Evolutionary conservation across 2,888 invertebrate species (phyloP).

Genomic region (Gastracanthus pulcherrimus): DNA sequence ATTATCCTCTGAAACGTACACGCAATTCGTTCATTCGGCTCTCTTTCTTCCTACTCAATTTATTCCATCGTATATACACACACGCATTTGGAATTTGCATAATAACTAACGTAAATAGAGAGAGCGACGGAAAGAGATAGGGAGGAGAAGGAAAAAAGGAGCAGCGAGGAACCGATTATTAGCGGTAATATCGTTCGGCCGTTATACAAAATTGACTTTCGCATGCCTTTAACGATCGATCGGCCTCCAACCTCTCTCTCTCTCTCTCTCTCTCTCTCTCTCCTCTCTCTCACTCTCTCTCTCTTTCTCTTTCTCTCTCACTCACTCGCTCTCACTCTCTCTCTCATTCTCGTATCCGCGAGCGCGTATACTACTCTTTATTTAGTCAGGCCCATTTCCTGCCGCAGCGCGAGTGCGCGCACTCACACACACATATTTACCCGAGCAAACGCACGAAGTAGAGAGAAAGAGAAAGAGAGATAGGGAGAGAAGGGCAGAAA

Average conservation of each 20-base stretch:
- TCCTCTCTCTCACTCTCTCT: too few species aligned
- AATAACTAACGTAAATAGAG: conserved; percentile 58
- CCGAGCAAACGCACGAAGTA: background rate
- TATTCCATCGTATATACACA: conserved; percentile 54
- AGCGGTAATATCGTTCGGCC: conserved; percentile 38
- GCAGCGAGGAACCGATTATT: conserved; percentile 47
- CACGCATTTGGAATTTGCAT: conserved; percentile 63
- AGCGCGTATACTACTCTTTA: conserved; percentile 35
- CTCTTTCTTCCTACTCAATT: conserved; percentile 62
- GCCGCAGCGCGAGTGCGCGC: background rate
- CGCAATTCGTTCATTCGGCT: conserved; percentile 54
- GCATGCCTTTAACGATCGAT: conserved; percentile 49
- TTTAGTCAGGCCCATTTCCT: conserved; percentile 53
- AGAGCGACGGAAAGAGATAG: background rate
- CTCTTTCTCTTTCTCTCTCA: too few species aligned
- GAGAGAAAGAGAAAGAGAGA: background rate
- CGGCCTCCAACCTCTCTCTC: background rate
- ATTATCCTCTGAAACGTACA: conserved; percentile 32
- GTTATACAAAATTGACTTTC: conserved; percentile 54
- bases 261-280: too few species aligned
- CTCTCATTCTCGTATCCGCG: too few species aligned
- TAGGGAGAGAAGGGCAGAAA: background rate
- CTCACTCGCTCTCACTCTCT: too few species aligned
- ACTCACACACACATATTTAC: background rate
- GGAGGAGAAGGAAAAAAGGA: conserved; percentile 21